These are phyloP conservation scores for Holothuria glaberrima DNA, from an alignment of 35 echinoderm and acorn worm species.

Conservation along the genomic window DNA sequence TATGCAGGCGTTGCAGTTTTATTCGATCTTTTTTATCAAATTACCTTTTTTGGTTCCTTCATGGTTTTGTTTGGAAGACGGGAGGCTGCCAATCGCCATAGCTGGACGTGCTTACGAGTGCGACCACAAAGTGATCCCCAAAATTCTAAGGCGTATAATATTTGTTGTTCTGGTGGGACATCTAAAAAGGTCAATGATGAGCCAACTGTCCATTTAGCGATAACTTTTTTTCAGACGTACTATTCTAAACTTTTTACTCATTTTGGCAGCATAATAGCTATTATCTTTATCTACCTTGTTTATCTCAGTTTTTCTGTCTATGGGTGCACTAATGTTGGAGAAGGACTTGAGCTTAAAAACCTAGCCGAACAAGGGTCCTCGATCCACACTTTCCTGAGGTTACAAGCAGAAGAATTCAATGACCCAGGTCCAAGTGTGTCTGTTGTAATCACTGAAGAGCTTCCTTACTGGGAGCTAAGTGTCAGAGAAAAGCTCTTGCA, in stretches of 20 bases:
- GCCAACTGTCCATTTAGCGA: not conserved
- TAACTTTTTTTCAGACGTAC: constrained; percentile 54
- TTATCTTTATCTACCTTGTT: constrained; percentile 34
- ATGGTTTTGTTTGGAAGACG: constrained; percentile 52
- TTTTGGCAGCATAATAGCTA: not conserved
- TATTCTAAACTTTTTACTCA: constrained; percentile 53
- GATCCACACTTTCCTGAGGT: constrained; percentile 3
- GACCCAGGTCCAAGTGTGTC: constrained; percentile 41
- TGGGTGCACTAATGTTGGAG: constrained; percentile 26
- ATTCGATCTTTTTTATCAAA: constrained; percentile 65
- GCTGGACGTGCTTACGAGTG: not conserved
- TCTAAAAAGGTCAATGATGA: not conserved
- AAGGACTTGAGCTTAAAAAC: constrained; percentile 56
- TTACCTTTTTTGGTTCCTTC: constrained; percentile 64
- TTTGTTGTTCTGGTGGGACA: constrained; percentile 17
- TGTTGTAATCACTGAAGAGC: constrained; percentile 16
- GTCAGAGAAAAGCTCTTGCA: too few species aligned
- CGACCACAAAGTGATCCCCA: not conserved
- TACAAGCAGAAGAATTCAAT: not conserved
- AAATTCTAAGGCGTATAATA: not conserved
- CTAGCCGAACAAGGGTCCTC: constrained; percentile 53
- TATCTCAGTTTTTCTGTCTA: constrained; percentile 52
- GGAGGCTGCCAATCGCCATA: constrained; percentile 47
- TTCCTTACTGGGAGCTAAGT: constrained; percentile 35
- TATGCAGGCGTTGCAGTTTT: constrained; percentile 51